Percentiles rank a stretch among this genome's conserved stretches.
These are phyloP conservation scores for Tuta absoluta DNA, from an alignment of 2,888 invertebrate species.

Conservation along the genomic window DNA sequence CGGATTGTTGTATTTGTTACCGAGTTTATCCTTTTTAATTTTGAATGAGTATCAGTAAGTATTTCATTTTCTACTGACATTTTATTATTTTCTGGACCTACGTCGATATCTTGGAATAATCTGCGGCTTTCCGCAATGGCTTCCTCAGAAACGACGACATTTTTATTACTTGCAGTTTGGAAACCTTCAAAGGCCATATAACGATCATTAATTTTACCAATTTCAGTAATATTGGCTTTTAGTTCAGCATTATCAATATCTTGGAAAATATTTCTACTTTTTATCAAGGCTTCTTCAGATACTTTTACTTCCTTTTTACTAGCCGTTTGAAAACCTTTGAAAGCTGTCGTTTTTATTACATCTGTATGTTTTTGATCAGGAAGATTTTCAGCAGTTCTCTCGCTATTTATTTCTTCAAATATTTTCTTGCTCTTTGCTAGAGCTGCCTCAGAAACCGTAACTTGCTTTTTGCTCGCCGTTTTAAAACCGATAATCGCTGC, in stretches of 20 bases:
- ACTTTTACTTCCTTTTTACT: slow-evolving; percentile 52
- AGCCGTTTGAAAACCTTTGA: slow-evolving; percentile 54
- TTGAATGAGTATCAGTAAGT: not conserved
- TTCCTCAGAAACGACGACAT: slow-evolving; percentile 33
- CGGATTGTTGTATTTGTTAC: not conserved
- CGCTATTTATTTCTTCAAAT: slow-evolving; percentile 31
- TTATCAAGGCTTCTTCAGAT: slow-evolving; percentile 54
- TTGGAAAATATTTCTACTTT: slow-evolving; percentile 55
- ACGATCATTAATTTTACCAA: slow-evolving; percentile 37
- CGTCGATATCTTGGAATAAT: slow-evolving; percentile 30
- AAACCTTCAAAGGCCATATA: slow-evolving; percentile 26
- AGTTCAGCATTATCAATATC: slow-evolving; percentile 38
- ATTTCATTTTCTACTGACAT: not conserved
- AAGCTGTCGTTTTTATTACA: slow-evolving; percentile 14
- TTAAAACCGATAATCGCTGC: slow-evolving; percentile 41
- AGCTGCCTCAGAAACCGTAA: slow-evolving; percentile 47
- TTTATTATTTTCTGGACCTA: not conserved
- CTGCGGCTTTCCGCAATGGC: slow-evolving; percentile 47
- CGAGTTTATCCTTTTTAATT: not conserved
- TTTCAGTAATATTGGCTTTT: slow-evolving; percentile 27
- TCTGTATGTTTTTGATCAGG: not conserved
- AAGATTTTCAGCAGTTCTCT: slow-evolving; percentile 40
- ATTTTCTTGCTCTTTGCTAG: slow-evolving; percentile 39
- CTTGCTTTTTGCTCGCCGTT: slow-evolving; percentile 56
- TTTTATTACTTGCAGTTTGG: slow-evolving; percentile 46